A percentile compares a stretch with the other conserved stretches of the same genome.
Evolutionary conservation across 2,113 vertebrate genomes (phyloP).

Genomic region (Amphiprion ocellaris): DNA sequence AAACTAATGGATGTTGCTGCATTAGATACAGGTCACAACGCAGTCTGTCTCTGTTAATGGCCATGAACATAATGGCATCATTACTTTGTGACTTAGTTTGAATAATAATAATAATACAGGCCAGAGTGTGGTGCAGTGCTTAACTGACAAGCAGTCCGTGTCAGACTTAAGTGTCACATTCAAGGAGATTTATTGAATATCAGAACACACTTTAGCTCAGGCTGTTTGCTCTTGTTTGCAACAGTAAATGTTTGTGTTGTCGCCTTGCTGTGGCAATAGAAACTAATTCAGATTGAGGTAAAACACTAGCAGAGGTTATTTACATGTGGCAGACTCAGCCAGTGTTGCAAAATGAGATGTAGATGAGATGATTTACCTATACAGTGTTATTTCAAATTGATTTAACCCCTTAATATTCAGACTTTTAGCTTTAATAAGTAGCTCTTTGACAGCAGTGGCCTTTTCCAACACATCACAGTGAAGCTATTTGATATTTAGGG

Average conservation of each 20-base stretch:
- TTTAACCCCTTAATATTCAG: constrained; percentile 8
- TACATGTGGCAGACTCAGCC: background rate
- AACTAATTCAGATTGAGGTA: constrained; percentile 6
- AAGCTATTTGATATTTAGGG: constrained; percentile 14
- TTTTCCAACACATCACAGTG: background rate
- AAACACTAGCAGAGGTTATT: constrained; percentile 12
- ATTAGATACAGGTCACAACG: constrained; percentile 32
- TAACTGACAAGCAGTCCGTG: constrained; percentile 7
- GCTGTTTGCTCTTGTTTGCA: constrained; percentile 11
- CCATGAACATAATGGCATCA: background rate
- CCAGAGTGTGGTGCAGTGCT: constrained; percentile 6
- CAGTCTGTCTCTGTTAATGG: constrained; percentile 21
- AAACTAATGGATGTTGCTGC: background rate
- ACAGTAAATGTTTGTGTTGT: constrained; percentile 22
- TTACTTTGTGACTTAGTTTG: constrained; percentile 3
- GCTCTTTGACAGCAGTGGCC: background rate
- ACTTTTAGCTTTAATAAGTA: accelerated
- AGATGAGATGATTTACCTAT: constrained; percentile 3
- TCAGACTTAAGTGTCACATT: constrained; percentile 15
- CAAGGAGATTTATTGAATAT: constrained; percentile 32
- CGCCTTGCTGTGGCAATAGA: constrained; percentile 14
- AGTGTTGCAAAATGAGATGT: constrained; percentile 9
- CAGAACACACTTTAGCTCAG: constrained; percentile 8
- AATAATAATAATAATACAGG: constrained; percentile 27
- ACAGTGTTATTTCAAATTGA: constrained; percentile 11